phyloP scores from a whole-genome alignment of 2,888 invertebrate species.

The Caenorhabditis drosophilae region DNA sequence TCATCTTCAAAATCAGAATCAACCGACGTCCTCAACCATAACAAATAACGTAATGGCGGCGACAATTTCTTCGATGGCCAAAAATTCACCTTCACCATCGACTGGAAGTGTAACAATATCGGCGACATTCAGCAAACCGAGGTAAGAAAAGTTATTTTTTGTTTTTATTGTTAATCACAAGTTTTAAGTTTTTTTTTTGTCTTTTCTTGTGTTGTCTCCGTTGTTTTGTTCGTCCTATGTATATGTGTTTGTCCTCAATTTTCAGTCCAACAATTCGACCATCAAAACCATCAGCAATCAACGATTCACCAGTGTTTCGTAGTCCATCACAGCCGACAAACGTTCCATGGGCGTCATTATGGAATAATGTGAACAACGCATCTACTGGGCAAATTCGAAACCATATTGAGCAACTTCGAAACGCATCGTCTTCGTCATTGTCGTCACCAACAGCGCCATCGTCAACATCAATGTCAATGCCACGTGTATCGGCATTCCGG shows the following conservation, averaged over 20 bases:
- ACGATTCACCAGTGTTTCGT: constrained; percentile 10
- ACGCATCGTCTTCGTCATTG: constrained; percentile 20
- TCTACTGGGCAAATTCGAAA: constrained; percentile 21
- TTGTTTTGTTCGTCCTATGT: no score
- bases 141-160: constrained; percentile 20
- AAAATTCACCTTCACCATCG: constrained; percentile 40
- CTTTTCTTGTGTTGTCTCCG: constrained; percentile 8
- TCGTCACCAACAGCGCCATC: no score
- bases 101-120: constrained; percentile 34
- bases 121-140: constrained; percentile 44
- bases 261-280: neutral
- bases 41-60: constrained; percentile 9
- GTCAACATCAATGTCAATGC: constrained; percentile 1
- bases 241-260: neutral
- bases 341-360: constrained; percentile 47
- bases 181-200: constrained; percentile 4
- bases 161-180: neutral
- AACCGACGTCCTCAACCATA: constrained; percentile 10
- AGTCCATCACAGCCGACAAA: constrained; percentile 42
- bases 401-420: constrained; percentile 29
- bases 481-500: constrained; percentile 48
- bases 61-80: constrained; percentile 11
- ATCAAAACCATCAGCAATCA: no score
- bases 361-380: constrained; percentile 35
- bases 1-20: constrained; percentile 15